Evolutionary conservation across 1,140 invertebrate genomes (phyloP), one percentile per base, ranked within the genome.

Genomic region (Eciton burchellii): DNA sequence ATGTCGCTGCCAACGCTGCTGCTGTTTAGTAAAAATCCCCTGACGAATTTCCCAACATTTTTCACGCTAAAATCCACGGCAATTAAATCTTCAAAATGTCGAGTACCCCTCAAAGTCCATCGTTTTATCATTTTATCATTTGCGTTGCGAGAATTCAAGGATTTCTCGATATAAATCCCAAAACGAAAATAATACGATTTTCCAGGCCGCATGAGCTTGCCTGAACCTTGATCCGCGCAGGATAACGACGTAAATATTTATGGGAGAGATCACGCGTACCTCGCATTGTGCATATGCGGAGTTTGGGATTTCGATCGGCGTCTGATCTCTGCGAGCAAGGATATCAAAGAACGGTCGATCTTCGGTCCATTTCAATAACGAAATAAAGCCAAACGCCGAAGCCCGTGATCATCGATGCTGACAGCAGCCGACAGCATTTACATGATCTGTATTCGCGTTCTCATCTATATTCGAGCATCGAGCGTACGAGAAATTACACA

Each of bases 121-220:
- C 8, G 5, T 72, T n/a, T n/a, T n/a, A n/a, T n/a, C n/a, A n/a
- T n/a, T n/a, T n/a, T n/a, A n/a, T n/a, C n/a, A n/a, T n/a, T n/a
- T n/a, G 11, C 43, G 16, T 29, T 49, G 12, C 26, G 21, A 43
- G 26, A 3, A 56, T 68, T 56, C 21, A 54, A 26, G n/a, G 11
- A 35, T 4, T 1, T 11, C 12, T 14, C 14, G 12, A 63, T 74
- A 63, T 14, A 21, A 77, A 16, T 68, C 35, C 12, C 19, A 16
- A n/a, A 47, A 60, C 43, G 21, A 41, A 66, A 52, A 66, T 66
- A 29, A 74, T 56, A 77, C 29, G 26, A 74, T 60, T 49, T 35
- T 43, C 35, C 72, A n/a, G 35, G n/a, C 45, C 19, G 24, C 45
- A 52, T n/a, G 14, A 52, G 1, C 0, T 52, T 14, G 19, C 12